Conservation (phyloP, 2,888 invertebrate species). For the Scelioninae gen. 1 region DNA sequence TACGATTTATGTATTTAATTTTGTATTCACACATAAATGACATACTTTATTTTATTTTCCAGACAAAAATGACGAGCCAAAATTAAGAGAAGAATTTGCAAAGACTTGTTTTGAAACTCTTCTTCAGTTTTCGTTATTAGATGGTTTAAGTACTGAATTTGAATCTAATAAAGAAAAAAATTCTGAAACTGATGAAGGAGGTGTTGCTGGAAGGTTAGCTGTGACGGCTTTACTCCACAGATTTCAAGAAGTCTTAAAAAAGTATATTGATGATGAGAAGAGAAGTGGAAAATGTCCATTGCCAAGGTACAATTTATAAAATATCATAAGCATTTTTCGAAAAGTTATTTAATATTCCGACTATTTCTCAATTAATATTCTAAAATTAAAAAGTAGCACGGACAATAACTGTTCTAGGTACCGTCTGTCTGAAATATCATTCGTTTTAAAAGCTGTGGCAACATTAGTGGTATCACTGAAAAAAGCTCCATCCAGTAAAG, state of each 20-base stretch:
- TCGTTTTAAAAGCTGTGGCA: constrained; percentile 96
- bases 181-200: constrained; percentile 85
- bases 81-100: constrained; percentile 97
- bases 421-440: constrained; percentile 96
- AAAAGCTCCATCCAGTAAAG: constrained; percentile 94
- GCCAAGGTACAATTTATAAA: constrained; percentile 87
- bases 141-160: constrained; percentile 86
- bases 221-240: constrained; percentile 96
- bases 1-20: no score
- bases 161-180: constrained; percentile 73
- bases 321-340: background rate
- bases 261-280: constrained; percentile 93
- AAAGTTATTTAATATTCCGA: background rate
- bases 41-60: constrained; percentile 84
- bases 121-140: constrained; percentile 95
- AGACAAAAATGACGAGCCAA: constrained; percentile 84
- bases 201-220: constrained; percentile 90
- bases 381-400: constrained; percentile 18
- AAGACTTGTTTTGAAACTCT: constrained; percentile 98
- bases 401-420: constrained; percentile 87
- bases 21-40: background rate
- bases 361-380: constrained; percentile 8
- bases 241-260: constrained; percentile 95
- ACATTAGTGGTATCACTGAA: constrained; percentile 96
- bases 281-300: constrained; percentile 93